Evolutionary conservation across 2,888 invertebrate genomes (phyloP), one percentile per base, ranked within the genome.

Genomic region (Polymixis lichenea): DNA sequence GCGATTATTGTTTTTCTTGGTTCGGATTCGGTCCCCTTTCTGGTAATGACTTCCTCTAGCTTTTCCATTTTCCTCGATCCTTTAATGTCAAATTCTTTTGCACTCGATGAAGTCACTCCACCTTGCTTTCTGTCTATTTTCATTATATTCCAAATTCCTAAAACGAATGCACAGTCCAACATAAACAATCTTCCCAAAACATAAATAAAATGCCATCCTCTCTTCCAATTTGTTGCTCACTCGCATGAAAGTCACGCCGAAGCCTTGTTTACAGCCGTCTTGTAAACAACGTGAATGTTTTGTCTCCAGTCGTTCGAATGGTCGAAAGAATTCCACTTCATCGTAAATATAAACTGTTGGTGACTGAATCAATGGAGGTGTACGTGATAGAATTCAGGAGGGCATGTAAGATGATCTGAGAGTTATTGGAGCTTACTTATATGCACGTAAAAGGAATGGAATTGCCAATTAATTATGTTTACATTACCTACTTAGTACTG

Each of bases 281-380:
- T 75, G 68, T 80, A 85, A 86, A 86, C 85, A 86, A 75, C 22
- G 28, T 2, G 38, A 53, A 55, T 86, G 85, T 86, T 83, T 82
- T 80, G 86, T 79, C 85, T 85, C 55, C 62, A 55, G 22, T 13
- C 77, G 43, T 67, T 32, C 55, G 61, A 71, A 78, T 75, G 75
- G 55, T n/a, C 62, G 66, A 80, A 86, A 83, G 87, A 87, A 86
- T 87, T 85, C 73, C 67, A 19, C 13, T 64, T 60, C 74, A 82
- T 77, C 74, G 78, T 87, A 85, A 87, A 86, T 79, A 87, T 87
- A 78, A 86, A 85, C 82, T 78, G 75, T 68, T 71, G 69, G 72
- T 78, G 78, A 75, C 58, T 67, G 82, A 66, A 74, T 75, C 53
- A 38, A 22, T 17, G 58, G 22, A 11, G 77, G 84, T 78, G 74